A percentile compares a stretch with the other conserved stretches of the same genome.
Conservation (phyloP, 1,140 invertebrate genomes). For the Tigriopus japonicus region DNA sequence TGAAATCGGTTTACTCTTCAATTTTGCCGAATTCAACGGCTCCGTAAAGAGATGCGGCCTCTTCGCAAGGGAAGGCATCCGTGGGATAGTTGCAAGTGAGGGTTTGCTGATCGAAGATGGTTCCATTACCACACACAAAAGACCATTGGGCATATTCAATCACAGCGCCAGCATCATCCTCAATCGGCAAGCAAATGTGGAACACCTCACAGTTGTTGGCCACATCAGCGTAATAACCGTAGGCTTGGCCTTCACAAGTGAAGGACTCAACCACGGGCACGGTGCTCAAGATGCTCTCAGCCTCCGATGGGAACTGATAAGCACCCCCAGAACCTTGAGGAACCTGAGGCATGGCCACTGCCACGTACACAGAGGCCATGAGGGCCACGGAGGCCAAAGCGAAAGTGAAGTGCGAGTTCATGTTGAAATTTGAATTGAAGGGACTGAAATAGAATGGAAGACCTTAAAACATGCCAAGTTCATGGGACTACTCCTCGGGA, state of each 20-base stretch:
- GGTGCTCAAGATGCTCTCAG: neutral
- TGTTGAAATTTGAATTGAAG: too few relatives aligned
- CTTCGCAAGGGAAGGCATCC: slow-evolving; percentile 22
- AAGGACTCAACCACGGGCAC: slow-evolving; percentile 30
- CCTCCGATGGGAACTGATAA: neutral
- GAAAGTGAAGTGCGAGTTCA: too few relatives aligned
- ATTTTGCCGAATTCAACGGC: slow-evolving; percentile 17
- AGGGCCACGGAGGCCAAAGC: too few relatives aligned
- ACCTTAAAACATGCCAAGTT: too few relatives aligned
- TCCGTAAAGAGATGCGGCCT: slow-evolving; percentile 19
- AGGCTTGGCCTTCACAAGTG: slow-evolving; percentile 48
- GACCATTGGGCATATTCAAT: slow-evolving; percentile 23
- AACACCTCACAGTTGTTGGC: slow-evolving; percentile 72
- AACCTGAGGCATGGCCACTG: too few relatives aligned
- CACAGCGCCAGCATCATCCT: slow-evolving; percentile 35
- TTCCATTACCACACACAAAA: slow-evolving; percentile 24
- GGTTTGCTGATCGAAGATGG: slow-evolving; percentile 23
- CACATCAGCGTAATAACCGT: slow-evolving; percentile 66
- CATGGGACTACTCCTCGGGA: too few relatives aligned
- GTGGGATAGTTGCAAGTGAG: slow-evolving; percentile 22
- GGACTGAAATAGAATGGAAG: too few relatives aligned
- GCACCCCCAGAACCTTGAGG: too few relatives aligned
- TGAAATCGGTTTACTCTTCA: slow-evolving; percentile 12
- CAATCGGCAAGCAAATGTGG: slow-evolving; percentile 55
- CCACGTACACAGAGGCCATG: too few relatives aligned